phyloP scores from a whole-genome alignment of 2,888 invertebrate genomes.

The Caenorhabditis panamensis region DNA sequence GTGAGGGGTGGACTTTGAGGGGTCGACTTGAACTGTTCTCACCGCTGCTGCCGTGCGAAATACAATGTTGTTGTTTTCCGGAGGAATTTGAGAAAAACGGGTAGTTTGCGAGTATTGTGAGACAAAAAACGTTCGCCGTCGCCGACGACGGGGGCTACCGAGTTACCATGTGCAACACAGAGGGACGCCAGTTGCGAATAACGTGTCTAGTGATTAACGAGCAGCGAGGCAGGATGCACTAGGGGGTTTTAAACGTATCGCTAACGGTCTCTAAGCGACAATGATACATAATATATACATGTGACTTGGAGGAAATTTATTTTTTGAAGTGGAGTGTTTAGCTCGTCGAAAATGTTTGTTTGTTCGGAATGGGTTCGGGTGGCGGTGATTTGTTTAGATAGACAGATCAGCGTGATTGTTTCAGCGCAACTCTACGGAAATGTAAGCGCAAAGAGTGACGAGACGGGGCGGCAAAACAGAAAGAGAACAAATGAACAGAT shows the following conservation, averaged over 20 bases:
- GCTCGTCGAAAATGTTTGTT: neutral
- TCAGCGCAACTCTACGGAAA: neutral
- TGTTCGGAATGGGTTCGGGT: neutral
- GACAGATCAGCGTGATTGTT: neutral
- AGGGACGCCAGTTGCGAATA: neutral
- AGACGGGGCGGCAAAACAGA: neutral
- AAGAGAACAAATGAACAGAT: neutral
- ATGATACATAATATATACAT: neutral
- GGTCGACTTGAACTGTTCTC: too few species aligned
- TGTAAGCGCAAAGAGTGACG: neutral
- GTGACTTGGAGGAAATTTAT: neutral
- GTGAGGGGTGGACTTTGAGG: too few species aligned
- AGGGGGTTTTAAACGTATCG: conserved; percentile 10
- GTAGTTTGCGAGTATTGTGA: neutral
- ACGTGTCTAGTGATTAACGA: conserved; percentile 13
- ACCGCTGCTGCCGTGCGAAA: too few species aligned
- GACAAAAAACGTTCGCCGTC: neutral
- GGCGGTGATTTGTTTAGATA: neutral
- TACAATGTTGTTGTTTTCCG: neutral
- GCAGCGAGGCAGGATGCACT: neutral
- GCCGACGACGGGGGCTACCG: neutral
- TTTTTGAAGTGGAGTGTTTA: neutral
- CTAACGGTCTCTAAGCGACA: neutral
- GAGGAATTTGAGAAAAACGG: neutral
- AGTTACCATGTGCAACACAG: conserved; percentile 12